Evolutionary conservation across 2,888 invertebrate genomes (phyloP).

Genomic region (Limnephilus auricula): DNA sequence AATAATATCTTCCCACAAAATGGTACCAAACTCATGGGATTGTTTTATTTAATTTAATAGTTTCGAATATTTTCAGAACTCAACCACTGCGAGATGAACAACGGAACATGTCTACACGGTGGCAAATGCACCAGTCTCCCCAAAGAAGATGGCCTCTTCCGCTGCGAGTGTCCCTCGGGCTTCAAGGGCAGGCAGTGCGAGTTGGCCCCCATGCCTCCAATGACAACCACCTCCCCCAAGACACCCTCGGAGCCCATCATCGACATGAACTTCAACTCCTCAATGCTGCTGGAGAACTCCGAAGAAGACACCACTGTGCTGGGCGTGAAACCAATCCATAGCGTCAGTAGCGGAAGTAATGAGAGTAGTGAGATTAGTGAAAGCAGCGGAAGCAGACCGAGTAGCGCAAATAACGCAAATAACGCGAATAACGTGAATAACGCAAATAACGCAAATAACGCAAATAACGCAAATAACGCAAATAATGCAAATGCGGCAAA

Average conservation of each 20-base stretch:
- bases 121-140: conserved; percentile 89
- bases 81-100: conserved; percentile 89
- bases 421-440: too few species aligned
- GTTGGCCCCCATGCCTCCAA: conserved; percentile 73
- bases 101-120: conserved; percentile 86
- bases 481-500: neutral
- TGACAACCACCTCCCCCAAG: conserved; percentile 69
- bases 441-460: too few species aligned
- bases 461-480: neutral
- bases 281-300: conserved; percentile 72
- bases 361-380: neutral
- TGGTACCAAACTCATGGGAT: too few species aligned
- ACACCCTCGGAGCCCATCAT: conserved; percentile 68
- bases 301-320: conserved; percentile 56
- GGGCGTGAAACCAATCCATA: conserved; percentile 40
- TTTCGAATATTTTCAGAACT: conserved; percentile 78
- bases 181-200: conserved; percentile 88
- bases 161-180: conserved; percentile 86
- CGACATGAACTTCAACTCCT: conserved; percentile 66
- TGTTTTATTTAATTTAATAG: neutral
- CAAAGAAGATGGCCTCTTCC: conserved; percentile 86
- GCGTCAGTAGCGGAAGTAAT: neutral
- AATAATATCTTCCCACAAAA: too few species aligned
- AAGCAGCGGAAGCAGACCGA: neutral
- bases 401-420: neutral